phyloP scores from a whole-genome alignment of 2,888 invertebrate species.

The Liodrosophila aerea region DNA sequence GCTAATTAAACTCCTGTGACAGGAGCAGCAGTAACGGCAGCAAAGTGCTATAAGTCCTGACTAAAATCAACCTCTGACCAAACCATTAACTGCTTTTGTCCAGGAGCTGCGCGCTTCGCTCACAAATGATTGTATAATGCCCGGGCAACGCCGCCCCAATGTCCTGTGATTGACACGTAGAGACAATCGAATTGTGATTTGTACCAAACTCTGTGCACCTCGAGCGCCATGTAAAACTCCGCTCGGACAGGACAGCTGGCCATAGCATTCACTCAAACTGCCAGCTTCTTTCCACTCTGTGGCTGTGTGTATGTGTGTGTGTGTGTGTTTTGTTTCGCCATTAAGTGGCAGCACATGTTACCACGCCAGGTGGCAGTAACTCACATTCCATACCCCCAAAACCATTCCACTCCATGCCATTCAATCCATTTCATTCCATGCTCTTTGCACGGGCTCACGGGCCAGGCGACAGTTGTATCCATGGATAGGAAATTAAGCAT shows the following conservation, averaged over 20 bases:
- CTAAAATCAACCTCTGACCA: constrained; percentile 52
- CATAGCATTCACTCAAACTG: constrained; percentile 49
- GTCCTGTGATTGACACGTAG: constrained; percentile 74
- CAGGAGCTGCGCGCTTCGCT: no score
- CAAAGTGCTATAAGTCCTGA: constrained; percentile 59
- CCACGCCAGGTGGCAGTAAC: constrained; percentile 3
- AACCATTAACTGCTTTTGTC: constrained; percentile 52
- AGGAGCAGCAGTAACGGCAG: constrained; percentile 20
- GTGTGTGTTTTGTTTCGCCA: constrained; percentile 50
- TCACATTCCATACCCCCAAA: neutral
- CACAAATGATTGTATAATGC: constrained; percentile 71
- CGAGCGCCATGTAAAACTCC: constrained; percentile 17
- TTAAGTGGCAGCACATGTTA: constrained; percentile 61
- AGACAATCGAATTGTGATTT: constrained; percentile 78
- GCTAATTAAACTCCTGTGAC: constrained; percentile 71
- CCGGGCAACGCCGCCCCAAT: constrained; percentile 42
- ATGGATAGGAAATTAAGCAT: constrained; percentile 26
- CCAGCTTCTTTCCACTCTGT: constrained; percentile 31
- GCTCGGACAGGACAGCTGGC: neutral
- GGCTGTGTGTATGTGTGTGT: constrained; percentile 10
- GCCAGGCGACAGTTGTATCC: constrained; percentile 43
- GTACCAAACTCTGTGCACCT: constrained; percentile 27
- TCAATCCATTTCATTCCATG: no score
- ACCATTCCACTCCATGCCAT: neutral
- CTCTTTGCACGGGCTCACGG: no score